A percentile compares a stretch with the other conserved stretches of the same genome.
phyloP scores from a whole-genome alignment of 2,888 invertebrate species.

The Leptopilina myrica region DNA sequence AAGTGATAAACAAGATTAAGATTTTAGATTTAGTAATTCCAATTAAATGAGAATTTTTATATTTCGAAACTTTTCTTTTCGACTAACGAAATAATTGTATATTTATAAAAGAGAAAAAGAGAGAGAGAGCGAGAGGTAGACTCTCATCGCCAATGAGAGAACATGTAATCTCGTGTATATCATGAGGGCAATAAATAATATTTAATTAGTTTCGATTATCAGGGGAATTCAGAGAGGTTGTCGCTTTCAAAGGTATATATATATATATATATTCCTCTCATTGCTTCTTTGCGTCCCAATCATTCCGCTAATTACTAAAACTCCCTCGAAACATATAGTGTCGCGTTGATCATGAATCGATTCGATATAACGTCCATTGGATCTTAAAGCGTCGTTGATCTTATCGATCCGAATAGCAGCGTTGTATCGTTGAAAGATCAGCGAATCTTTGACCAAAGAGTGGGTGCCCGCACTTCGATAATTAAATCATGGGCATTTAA shows the following conservation, averaged over 20 bases:
- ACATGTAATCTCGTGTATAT: constrained; percentile 35
- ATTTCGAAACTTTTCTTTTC: too few relatives aligned
- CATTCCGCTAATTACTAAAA: constrained; percentile 69
- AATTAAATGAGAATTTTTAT: background rate
- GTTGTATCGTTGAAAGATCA: constrained; percentile 61
- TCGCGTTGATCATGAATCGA: constrained; percentile 46
- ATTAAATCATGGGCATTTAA: constrained; percentile 65
- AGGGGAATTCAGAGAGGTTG: constrained; percentile 32
- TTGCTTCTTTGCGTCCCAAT: constrained; percentile 48
- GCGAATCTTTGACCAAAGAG: constrained; percentile 50
- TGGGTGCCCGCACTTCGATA: constrained; percentile 55
- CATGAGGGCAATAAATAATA: constrained; percentile 31
- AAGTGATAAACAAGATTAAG: background rate
- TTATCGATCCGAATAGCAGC: constrained; percentile 52
- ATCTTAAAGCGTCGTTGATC: constrained; percentile 59
- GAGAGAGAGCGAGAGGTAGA: too few relatives aligned
- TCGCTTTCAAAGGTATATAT: constrained; percentile 19
- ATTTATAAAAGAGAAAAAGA: background rate
- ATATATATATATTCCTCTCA: constrained; percentile 26
- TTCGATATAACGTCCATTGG: constrained; percentile 48
- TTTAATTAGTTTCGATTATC: constrained; percentile 41
- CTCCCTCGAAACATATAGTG: constrained; percentile 57
- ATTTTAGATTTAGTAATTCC: background rate
- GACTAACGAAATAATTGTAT: too few relatives aligned
- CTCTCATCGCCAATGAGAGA: background rate